These are phyloP conservation scores for Antitype chi DNA, from an alignment of 2,888 invertebrate species.

Conservation along the genomic window DNA sequence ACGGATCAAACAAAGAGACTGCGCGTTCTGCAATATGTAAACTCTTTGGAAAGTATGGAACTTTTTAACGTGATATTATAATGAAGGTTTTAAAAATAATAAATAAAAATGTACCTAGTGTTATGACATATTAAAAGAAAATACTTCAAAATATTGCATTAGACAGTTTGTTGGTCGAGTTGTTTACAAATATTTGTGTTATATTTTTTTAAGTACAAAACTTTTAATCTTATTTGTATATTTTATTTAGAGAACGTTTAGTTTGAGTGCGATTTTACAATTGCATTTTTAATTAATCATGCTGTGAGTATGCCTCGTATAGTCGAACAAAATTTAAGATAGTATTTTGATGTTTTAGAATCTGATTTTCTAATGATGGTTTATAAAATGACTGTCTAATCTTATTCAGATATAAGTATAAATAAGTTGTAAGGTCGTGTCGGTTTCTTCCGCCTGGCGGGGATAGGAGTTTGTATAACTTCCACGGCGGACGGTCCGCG, in stretches of 20 bases:
- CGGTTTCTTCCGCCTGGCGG: no score
- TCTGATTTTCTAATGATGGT: no score
- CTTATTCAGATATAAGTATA: no score
- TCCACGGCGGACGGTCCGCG: background rate
- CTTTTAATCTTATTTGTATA: background rate
- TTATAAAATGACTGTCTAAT: no score
- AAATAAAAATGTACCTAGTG: background rate
- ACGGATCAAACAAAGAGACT: background rate
- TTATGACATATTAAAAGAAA: background rate
- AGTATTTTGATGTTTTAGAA: no score
- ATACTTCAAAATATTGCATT: background rate
- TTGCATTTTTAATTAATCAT: constrained; percentile 10
- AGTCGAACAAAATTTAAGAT: background rate
- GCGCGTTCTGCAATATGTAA: background rate
- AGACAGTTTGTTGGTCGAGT: constrained; percentile 6
- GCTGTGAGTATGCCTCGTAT: constrained; percentile 7
- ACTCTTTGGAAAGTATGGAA: background rate
- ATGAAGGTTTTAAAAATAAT: background rate
- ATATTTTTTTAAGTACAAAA: constrained; percentile 10
- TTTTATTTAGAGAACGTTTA: constrained; percentile 13
- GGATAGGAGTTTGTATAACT: background rate
- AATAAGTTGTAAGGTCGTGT: no score
- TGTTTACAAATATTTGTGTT: constrained; percentile 24
- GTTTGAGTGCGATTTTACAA: constrained; percentile 2
- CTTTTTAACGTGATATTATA: background rate